Conservation (phyloP, 2,113 vertebrate genomes). For the Puffinus mauretanicus region DNA sequence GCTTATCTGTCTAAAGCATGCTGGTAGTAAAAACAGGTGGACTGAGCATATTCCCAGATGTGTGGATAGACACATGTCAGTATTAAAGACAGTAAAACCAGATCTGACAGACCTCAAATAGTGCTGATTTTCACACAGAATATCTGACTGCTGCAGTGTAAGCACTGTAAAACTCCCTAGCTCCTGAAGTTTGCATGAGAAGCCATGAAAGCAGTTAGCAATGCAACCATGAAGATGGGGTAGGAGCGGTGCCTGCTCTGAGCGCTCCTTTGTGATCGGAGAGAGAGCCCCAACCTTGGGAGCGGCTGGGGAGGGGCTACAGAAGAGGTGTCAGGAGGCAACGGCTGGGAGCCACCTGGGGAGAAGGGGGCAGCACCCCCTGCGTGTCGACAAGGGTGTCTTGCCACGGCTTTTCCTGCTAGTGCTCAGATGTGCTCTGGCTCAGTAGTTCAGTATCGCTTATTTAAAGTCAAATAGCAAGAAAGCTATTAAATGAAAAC, state of each 20-base stretch:
- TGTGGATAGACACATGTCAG: neutral
- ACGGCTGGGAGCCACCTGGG: neutral
- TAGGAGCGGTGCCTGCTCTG: neutral
- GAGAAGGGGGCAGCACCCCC: neutral
- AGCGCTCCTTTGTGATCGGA: rapidly evolving
- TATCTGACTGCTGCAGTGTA: neutral
- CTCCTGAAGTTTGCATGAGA: neutral
- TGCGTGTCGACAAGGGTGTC: rapidly evolving
- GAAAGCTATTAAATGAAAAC: neutral
- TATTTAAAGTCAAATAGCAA: neutral
- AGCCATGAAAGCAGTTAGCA: neutral
- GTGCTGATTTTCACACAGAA: neutral
- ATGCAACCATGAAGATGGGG: neutral
- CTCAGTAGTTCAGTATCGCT: neutral
- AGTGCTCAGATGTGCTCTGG: neutral
- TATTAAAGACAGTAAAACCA: neutral
- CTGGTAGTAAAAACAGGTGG: neutral
- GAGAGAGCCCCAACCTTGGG: neutral
- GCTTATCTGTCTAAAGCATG: neutral
- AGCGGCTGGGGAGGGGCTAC: neutral
- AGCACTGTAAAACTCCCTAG: neutral
- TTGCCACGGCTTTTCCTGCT: neutral
- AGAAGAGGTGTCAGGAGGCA: neutral
- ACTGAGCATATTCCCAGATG: neutral
- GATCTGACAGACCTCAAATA: neutral